Evolutionary conservation across 2,113 vertebrate species (phyloP).

Genomic region (Chaetops frenatus): DNA sequence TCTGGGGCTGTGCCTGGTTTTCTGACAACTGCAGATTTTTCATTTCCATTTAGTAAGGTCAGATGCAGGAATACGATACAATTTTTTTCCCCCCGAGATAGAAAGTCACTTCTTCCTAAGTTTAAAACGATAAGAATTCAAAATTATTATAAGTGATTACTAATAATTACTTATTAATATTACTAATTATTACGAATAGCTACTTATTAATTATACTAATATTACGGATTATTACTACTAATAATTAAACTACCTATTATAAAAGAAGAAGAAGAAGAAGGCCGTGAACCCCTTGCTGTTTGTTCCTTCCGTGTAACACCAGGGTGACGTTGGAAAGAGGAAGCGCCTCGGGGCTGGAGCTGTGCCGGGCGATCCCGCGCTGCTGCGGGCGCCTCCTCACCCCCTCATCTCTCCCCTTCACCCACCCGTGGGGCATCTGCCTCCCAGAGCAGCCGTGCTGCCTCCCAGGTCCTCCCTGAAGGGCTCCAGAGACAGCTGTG

Average conservation of each 20-base stretch:
- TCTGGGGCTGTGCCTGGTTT: not conserved
- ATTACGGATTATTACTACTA: no score
- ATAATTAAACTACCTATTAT: not conserved
- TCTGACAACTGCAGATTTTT: not conserved
- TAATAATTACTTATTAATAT: no score
- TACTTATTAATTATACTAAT: no score
- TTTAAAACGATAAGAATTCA: not conserved
- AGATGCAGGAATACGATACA: not conserved
- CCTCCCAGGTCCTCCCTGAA: not conserved
- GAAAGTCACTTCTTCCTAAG: not conserved
- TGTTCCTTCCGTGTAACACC: not conserved
- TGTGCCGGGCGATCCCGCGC: fast-evolving
- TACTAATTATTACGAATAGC: no score
- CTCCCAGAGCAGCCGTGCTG: not conserved
- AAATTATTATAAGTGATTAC: no score
- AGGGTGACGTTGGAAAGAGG: not conserved
- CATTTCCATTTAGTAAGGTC: not conserved
- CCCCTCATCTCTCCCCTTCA: not conserved
- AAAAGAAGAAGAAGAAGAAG: no score
- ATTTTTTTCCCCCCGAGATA: fast-evolving
- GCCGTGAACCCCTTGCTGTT: not conserved
- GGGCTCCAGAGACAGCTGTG: not conserved
- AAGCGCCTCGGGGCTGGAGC: not conserved
- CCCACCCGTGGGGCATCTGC: not conserved
- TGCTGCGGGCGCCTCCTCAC: not conserved